phyloP scores from a whole-genome alignment of 2,797 vertebrate species.

The Centropyge bicolor region DNA sequence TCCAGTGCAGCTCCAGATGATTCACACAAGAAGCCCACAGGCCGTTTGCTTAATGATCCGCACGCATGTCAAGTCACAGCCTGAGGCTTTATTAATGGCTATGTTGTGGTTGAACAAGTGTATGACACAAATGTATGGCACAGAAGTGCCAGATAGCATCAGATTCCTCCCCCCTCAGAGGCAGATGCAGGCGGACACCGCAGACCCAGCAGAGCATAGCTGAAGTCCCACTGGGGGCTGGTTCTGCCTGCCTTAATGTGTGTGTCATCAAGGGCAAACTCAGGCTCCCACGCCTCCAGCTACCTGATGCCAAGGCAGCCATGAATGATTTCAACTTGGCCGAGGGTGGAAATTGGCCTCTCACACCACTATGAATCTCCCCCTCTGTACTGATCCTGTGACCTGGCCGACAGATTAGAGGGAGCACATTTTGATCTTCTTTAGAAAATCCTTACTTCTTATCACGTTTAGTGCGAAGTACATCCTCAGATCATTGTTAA shows the following conservation, averaged over 20 bases:
- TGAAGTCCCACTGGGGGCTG: not conserved
- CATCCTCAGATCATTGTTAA: not conserved
- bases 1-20: constrained; percentile 1
- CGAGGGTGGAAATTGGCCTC: constrained; percentile 15
- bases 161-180: constrained; percentile 32
- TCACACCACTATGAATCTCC: constrained; percentile 4
- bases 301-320: constrained; percentile 57
- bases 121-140: constrained; percentile 61
- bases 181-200: constrained; percentile 45
- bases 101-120: constrained; percentile 46
- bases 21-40: constrained; percentile 30
- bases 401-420: constrained; percentile 11
- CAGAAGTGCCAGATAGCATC: constrained; percentile 76
- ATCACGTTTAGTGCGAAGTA: constrained; percentile 6
- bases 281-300: constrained; percentile 43
- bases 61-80: constrained; percentile 41
- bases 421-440: constrained; percentile 9
- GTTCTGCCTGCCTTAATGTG: constrained; percentile 33
- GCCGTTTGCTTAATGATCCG: constrained; percentile 48
- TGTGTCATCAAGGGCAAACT: constrained; percentile 41
- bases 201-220: constrained; percentile 28
- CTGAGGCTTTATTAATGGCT: constrained; percentile 37
- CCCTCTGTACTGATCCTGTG: constrained; percentile 1
- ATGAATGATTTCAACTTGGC: constrained; percentile 54
- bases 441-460: constrained; percentile 19